Evolutionary conservation across 2,888 invertebrate species (phyloP).

Genomic region (Tachina grossa): DNA sequence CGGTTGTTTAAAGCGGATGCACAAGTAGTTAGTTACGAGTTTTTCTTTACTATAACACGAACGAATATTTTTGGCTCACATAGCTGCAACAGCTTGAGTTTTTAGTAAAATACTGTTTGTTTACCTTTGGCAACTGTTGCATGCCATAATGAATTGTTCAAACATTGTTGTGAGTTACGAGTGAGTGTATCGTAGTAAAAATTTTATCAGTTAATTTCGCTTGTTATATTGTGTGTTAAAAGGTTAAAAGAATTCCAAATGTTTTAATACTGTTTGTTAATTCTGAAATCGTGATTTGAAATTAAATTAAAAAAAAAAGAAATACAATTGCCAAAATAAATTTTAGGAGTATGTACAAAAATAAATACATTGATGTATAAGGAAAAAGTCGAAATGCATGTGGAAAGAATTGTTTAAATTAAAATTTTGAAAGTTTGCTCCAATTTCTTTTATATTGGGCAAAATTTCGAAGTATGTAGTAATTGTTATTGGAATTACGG

Average conservation of each 20-base stretch:
- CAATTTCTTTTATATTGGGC: conserved; percentile 55
- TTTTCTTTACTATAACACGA: background rate
- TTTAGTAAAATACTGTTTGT: conserved; percentile 7
- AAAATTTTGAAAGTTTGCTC: conserved; percentile 64
- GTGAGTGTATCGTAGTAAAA: conserved; percentile 27
- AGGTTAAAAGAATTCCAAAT: conserved; percentile 71
- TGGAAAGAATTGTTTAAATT: conserved; percentile 27
- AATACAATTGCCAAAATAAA: conserved; percentile 16
- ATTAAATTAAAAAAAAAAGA: conserved; percentile 20
- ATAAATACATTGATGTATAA: conserved; percentile 19
- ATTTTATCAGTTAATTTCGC: conserved; percentile 33
- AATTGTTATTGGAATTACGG: conserved; percentile 36
- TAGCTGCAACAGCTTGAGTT: conserved; percentile 23
- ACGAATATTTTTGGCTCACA: conserved; percentile 35
- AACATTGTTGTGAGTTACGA: conserved; percentile 44
- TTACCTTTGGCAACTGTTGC: conserved; percentile 57
- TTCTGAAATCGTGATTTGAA: conserved; percentile 67
- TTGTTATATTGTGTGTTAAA: conserved; percentile 60
- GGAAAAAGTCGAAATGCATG: conserved; percentile 42
- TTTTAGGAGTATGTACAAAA: background rate
- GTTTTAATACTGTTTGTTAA: conserved; percentile 66
- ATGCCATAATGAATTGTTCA: conserved; percentile 60
- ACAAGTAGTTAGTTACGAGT: background rate
- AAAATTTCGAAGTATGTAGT: conserved; percentile 51
- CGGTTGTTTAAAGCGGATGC: conserved; percentile 73